These are phyloP conservation scores for Helicoverpa assulta DNA, from an alignment of 2,888 invertebrate genomes.

Conservation along the genomic window DNA sequence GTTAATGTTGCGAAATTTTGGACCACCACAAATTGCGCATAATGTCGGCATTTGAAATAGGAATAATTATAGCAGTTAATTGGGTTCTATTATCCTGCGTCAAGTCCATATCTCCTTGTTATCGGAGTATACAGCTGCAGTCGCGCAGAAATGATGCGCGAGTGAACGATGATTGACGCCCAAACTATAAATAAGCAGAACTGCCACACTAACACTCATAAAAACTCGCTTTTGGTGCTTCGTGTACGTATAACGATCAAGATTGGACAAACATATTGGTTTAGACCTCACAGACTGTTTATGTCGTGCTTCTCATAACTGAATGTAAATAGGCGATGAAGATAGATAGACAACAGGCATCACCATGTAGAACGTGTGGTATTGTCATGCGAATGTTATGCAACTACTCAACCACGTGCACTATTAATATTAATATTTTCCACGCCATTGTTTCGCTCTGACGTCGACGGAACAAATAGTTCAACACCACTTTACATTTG, in stretches of 20 bases:
- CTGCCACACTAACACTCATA: conserved; percentile 15
- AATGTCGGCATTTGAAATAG: conserved; percentile 32
- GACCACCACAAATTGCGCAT: conserved; percentile 27
- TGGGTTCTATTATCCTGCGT: conserved; percentile 49
- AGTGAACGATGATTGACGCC: conserved; percentile 43
- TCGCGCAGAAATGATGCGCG: conserved; percentile 39
- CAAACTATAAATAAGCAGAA: conserved; percentile 46
- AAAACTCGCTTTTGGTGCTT: conserved; percentile 18
- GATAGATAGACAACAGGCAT: conserved; percentile 24
- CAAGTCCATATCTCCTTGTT: conserved; percentile 42
- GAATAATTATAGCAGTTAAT: conserved; percentile 40
- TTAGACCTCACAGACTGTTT: conserved; percentile 70
- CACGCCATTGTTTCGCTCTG: conserved; percentile 56
- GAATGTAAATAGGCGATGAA: conserved; percentile 45
- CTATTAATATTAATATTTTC: conserved; percentile 62
- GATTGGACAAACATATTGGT: conserved; percentile 67
- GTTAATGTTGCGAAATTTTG: conserved; percentile 7
- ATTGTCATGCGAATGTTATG: conserved; percentile 63
- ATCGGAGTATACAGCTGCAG: conserved; percentile 52
- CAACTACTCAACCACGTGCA: conserved; percentile 64
- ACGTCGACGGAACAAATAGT: conserved; percentile 45
- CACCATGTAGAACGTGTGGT: conserved; percentile 45
- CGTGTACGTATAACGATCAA: conserved; percentile 20
- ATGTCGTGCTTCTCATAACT: conserved; percentile 56
- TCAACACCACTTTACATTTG: conserved; percentile 47